Evolutionary conservation across 2,797 vertebrate species (phyloP).

Genomic region (Hoplostethus atlanticus): DNA sequence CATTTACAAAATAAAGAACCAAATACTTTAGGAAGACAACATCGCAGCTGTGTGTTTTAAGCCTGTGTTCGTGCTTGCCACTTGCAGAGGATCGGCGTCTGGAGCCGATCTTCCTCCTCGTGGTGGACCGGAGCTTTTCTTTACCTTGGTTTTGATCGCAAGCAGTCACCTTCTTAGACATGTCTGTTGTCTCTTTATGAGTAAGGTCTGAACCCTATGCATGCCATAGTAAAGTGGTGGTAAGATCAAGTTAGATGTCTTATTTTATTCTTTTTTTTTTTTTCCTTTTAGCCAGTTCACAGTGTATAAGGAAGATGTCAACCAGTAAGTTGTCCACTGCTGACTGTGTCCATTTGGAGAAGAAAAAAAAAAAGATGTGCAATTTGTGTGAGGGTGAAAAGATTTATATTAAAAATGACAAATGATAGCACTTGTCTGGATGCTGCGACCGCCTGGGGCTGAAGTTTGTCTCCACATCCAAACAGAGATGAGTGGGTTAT

Average conservation of each 20-base stretch:
- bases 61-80: constrained; percentile 91
- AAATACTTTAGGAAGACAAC: constrained; percentile 89
- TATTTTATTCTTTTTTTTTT: constrained; percentile 56
- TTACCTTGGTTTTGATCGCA: constrained; percentile 36
- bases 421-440: constrained; percentile 59
- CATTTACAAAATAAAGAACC: constrained; percentile 93
- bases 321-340: constrained; percentile 74
- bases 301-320: constrained; percentile 70
- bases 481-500: too few species aligned
- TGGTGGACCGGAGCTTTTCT: constrained; percentile 46
- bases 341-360: constrained; percentile 75
- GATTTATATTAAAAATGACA: constrained; percentile 79
- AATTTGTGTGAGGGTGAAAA: constrained; percentile 80
- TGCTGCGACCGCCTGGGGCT: constrained; percentile 53
- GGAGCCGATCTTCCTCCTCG: constrained; percentile 17
- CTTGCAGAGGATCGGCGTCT: constrained; percentile 62
- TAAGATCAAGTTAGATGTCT: constrained; percentile 76
- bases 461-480: neutral
- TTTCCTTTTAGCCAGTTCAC: constrained; percentile 67
- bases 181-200: constrained; percentile 73
- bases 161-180: constrained; percentile 69
- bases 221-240: constrained; percentile 81
- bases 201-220: constrained; percentile 77
- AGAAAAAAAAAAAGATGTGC: constrained; percentile 70
- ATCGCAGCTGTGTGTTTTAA: constrained; percentile 86